Evolutionary conservation across 2,113 vertebrate genomes (phyloP).

Genomic region (Ammospiza nelsoni): DNA sequence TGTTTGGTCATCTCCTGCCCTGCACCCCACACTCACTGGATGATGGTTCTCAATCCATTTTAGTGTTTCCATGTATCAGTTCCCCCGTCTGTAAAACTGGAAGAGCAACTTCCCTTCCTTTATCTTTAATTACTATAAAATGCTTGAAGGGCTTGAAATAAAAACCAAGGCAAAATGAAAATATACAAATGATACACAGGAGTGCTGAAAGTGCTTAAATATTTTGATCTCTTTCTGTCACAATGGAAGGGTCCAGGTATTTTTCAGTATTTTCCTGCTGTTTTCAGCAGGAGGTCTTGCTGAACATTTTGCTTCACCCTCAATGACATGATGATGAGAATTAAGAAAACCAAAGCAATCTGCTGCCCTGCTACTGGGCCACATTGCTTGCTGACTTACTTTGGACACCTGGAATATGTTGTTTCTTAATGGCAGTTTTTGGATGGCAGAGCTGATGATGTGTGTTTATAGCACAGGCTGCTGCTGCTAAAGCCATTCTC

Average conservation of each 20-base stretch:
- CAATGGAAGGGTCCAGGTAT: neutral
- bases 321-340: neutral
- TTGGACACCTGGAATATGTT: neutral
- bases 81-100: neutral
- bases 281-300: neutral
- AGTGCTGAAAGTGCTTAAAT: neutral
- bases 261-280: neutral
- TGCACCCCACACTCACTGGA: neutral
- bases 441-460: neutral
- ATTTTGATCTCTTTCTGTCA: neutral
- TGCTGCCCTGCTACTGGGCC: neutral
- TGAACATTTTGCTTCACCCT: neutral
- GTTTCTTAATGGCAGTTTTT: neutral
- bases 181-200: neutral
- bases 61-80: neutral
- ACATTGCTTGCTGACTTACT: neutral
- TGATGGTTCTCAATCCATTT: neutral
- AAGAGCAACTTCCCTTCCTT: neutral
- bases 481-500: neutral
- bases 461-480: neutral
- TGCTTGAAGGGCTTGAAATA: neutral
- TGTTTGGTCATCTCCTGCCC: neutral
- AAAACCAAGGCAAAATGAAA: neutral
- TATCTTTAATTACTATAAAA: neutral
- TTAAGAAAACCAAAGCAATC: neutral